Percentiles rank a stretch among this genome's conserved stretches.
Evolutionary conservation across 2,888 invertebrate genomes (phyloP).

Genomic region (Gastrophysa polygoni): DNA sequence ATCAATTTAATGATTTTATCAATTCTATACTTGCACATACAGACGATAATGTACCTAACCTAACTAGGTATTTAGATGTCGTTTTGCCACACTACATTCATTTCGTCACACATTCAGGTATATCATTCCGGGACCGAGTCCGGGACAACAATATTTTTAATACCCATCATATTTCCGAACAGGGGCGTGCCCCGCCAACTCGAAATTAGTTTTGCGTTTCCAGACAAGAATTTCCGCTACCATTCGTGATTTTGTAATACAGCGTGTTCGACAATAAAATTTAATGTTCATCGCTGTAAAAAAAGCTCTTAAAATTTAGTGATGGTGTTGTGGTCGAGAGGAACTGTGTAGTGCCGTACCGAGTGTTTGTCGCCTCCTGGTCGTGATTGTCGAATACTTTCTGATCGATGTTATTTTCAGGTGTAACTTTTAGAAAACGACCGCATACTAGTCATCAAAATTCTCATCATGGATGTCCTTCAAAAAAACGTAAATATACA

Average conservation of each 20-base stretch:
- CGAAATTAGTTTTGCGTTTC: not conserved
- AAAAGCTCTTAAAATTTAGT: slow-evolving; percentile 40
- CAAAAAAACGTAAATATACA: slow-evolving; percentile 53
- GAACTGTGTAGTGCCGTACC: slow-evolving; percentile 25
- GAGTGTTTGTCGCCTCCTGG: slow-evolving; percentile 21
- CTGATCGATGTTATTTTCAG: slow-evolving; percentile 44
- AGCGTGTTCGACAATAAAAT: slow-evolving; percentile 37
- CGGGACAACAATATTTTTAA: not conserved
- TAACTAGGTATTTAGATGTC: no score
- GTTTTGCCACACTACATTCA: no score
- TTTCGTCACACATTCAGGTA: not conserved
- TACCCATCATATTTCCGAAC: not conserved
- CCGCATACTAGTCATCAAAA: slow-evolving; percentile 43
- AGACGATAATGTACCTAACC: no score
- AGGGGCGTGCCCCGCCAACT: not conserved
- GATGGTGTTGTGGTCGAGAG: slow-evolving; percentile 26
- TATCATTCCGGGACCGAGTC: no score
- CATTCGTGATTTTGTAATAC: slow-evolving; percentile 29
- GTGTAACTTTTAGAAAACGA: slow-evolving; percentile 48
- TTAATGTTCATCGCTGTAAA: slow-evolving; percentile 37
- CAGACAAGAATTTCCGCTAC: not conserved
- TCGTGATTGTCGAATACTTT: slow-evolving; percentile 2
- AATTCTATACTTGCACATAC: no score
- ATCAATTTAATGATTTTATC: no score
- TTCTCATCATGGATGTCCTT: slow-evolving; percentile 52